Evolutionary conservation across 1,140 invertebrate genomes (phyloP), one percentile per base, ranked within the genome.

Genomic region (Bombus difficillimus): DNA sequence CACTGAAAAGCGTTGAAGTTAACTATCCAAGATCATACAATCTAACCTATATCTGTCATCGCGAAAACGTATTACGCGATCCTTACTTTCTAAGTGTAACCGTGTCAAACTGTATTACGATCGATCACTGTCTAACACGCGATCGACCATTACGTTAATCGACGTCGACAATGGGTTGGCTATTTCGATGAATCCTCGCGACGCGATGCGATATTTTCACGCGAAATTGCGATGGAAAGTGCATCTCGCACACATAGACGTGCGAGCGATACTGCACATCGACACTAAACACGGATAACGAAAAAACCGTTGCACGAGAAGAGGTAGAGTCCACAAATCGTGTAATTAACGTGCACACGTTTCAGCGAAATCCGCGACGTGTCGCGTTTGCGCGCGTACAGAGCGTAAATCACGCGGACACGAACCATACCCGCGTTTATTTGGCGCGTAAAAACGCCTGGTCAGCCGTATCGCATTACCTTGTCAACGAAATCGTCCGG

Each of bases 141-240:
- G 82, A 84, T 84, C 76, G 37, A 84, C 82, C 59, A 79, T 79
- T 79, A 84, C 82, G 66, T 84, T 84, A 79, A 84, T 84, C 66
- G 82, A 79, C 28, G 5, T 28, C 13, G 47, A 59, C 37, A 43
- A 84, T 43, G 37, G 15, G 12, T 15, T 59, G 3, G 71, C 68
- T 68, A 41, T 53, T 71, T 72, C 43, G 64, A 37, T 22, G 32
- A 39, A 22, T 59, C 32, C 28, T 3, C 28, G 25, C 32, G 2
- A n/a, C 37, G 18, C 18, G 47, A 53, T 6, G 47, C 47, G 47
- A 53, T 18, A 9, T 39, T 43, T 28, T 5, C 53, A 28, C 32
- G 25, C 34, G 43, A n/a, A 69, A 59, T 34, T 15, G 53, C 32
- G 53, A 39, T n/a, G 53, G 15, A n/a, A 59, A 37, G 8, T 13